Evolutionary conservation across 2,797 vertebrate genomes (phyloP).

Genomic region (Iguana delicatissima): DNA sequence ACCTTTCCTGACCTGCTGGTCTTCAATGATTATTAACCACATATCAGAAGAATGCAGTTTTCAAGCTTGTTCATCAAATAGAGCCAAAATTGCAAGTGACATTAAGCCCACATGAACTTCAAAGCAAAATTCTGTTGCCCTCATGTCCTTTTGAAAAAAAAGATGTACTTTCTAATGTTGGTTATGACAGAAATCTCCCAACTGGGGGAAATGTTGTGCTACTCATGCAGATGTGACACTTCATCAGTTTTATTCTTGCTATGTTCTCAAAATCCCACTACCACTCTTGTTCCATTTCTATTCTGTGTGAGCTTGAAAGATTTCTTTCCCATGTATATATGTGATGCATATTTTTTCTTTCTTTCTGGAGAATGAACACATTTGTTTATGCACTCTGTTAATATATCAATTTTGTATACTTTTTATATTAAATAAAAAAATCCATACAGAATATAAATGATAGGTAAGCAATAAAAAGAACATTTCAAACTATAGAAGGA

Average conservation of each 20-base stretch:
- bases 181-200: neutral
- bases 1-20: neutral
- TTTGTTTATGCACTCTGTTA: neutral
- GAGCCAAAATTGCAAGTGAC: neutral
- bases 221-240: too few species aligned
- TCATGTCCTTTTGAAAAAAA: neutral
- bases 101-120: neutral
- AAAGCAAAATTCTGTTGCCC: neutral
- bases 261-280: neutral
- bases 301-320: neutral
- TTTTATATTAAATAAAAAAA: too few species aligned
- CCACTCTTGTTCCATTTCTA: neutral
- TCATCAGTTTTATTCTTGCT: neutral
- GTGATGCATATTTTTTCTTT: neutral
- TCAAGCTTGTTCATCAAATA: neutral
- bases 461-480: too few species aligned
- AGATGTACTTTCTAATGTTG: neutral
- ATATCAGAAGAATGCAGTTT: neutral
- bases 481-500: too few species aligned
- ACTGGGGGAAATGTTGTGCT: neutral
- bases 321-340: neutral
- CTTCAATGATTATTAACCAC: neutral
- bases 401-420: too few species aligned
- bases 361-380: neutral
- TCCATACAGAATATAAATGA: too few species aligned